A percentile compares a stretch with the other conserved stretches of the same genome.
Evolutionary conservation across 2,888 invertebrate species (phyloP).

Genomic region (Ophion costatus): DNA sequence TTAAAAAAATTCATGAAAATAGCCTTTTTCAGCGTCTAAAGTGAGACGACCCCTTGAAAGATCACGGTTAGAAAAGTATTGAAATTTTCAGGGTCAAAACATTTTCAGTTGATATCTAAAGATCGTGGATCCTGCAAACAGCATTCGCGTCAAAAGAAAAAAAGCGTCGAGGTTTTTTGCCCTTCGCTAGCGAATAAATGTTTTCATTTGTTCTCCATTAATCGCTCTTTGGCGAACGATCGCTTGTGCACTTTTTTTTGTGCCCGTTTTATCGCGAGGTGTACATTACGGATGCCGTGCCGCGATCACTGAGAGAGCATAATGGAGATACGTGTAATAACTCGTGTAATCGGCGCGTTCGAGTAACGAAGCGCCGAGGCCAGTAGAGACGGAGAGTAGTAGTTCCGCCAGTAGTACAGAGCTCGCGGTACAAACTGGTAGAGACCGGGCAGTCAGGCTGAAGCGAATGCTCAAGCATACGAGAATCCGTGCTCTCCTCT

Average conservation of each 20-base stretch:
- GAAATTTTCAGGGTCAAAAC: no score
- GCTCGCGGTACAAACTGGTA: conserved; percentile 30
- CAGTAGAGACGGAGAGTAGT: conserved; percentile 37
- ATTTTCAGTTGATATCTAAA: no score
- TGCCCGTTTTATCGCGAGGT: conserved; percentile 31
- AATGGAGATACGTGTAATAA: conserved; percentile 52
- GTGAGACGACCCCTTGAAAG: no score
- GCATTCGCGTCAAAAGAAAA: no score
- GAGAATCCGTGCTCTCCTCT: conserved; percentile 37
- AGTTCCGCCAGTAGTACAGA: conserved; percentile 29
- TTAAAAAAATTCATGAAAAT: no score
- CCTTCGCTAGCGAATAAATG: no score
- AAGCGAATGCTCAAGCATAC: conserved; percentile 57
- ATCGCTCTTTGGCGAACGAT: not conserved
- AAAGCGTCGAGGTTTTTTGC: no score
- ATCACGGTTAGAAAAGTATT: no score
- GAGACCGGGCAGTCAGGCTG: conserved; percentile 40
- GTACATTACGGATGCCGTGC: conserved; percentile 35
- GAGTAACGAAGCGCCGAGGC: conserved; percentile 63
- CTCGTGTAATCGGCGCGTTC: conserved; percentile 60
- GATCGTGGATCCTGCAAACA: no score
- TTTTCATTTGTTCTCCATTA: not conserved
- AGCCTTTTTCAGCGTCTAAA: no score
- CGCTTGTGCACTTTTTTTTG: not conserved
- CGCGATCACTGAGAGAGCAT: conserved; percentile 51